phyloP scores from a whole-genome alignment of 1,140 invertebrate species.

The Arion vulgaris region DNA sequence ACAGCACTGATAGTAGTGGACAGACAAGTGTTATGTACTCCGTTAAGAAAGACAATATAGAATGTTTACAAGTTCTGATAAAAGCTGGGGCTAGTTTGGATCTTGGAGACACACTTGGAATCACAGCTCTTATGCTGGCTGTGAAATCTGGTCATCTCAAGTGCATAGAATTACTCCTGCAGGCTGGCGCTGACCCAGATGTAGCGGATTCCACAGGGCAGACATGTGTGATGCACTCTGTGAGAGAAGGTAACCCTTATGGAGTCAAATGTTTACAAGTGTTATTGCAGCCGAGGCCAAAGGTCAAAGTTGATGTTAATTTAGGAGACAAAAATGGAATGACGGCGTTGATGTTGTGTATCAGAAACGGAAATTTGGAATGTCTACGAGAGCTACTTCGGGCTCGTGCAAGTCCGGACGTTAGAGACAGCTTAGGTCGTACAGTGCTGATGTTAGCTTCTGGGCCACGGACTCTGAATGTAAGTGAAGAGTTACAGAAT shows the following conservation, averaged over 20 bases:
- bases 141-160: background rate
- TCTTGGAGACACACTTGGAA: background rate
- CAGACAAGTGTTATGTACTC: background rate
- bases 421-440: background rate
- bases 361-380: background rate
- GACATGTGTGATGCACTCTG: background rate
- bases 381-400: background rate
- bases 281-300: background rate
- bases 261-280: background rate
- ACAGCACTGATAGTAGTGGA: background rate
- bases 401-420: background rate
- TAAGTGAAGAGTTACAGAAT: background rate
- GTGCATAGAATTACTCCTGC: background rate
- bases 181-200: background rate
- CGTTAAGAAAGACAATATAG: background rate
- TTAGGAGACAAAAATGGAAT: background rate
- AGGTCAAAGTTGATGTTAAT: background rate
- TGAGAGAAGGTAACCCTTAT: background rate
- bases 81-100: conserved; percentile 4
- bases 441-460: background rate
- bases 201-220: background rate
- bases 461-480: background rate
- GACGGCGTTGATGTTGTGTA: background rate
- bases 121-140: background rate
- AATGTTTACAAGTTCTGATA: background rate